Evolutionary conservation across 1,140 invertebrate species (phyloP), one percentile per base, ranked within the genome.

Genomic region (Helicoverpa zea): DNA sequence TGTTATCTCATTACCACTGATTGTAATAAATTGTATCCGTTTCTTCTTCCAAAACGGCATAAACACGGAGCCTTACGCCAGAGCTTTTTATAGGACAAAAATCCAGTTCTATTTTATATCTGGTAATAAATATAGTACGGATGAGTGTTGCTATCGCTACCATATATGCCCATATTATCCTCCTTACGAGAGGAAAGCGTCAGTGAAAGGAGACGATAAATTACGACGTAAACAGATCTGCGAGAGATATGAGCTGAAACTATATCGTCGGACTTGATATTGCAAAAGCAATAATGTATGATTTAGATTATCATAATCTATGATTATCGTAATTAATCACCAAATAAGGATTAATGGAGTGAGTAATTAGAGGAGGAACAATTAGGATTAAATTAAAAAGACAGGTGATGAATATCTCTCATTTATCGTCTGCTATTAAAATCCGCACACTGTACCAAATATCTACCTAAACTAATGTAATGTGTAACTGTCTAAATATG

Each of bases 181-280:
- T 47, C n/a, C 30, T 59, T 74, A 74, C 54, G 12, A 70, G 16
- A 70, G 66, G 66, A 74, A 59, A 58, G 35, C 54, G 52, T 74
- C 35, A 74, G 52, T 47, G 54, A 58, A 73, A 73, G 14, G 70
- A 54, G 51, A 56, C 70, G 52, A 73, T 73, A 73, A 73, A 73
- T 73, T 73, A 73, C 29, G 70, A 54, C 13, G 52, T 56, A 73
- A 73, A 73, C 70, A 73, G 23, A 73, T 35, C 70, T 35, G 30
- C 13, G 13, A 18, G 54, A 23, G 54, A 54, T 59, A 75, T 23
- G 11, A 56, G 14, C 16, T 23, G 51, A 51, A 70, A 70, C 47
- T 75, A 56, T 75, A 61, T 75, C 23, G 52, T 59, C 5, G 10
- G 54, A 43, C 52, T 75, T 61, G 16, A 43, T 75, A 61, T 75